A percentile compares a stretch with the other conserved stretches of the same genome.
phyloP scores from a whole-genome alignment of 2,113 vertebrate species.

The Actinemys pallida region DNA sequence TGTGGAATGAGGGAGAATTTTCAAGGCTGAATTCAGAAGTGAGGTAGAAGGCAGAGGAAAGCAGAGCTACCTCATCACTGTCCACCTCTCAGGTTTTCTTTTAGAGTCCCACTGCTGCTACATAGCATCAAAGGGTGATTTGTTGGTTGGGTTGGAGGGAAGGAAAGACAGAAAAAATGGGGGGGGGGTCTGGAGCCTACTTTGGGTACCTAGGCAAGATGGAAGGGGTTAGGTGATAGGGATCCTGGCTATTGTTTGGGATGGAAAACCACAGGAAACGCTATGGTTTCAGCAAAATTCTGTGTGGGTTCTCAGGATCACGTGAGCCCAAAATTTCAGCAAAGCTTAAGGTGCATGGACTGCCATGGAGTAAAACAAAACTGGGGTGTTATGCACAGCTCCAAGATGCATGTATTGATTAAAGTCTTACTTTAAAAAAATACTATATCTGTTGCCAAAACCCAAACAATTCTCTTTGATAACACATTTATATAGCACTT shows the following conservation, averaged over 20 bases:
- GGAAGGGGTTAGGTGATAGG: background rate
- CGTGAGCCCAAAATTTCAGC: background rate
- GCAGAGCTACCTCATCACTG: background rate
- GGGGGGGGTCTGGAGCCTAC: no score
- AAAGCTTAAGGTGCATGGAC: background rate
- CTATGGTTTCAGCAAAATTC: background rate
- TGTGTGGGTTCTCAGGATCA: background rate
- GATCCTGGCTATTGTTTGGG: background rate
- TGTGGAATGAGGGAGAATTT: constrained; percentile 11
- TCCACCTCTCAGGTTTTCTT: constrained; percentile 10
- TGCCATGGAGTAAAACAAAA: background rate
- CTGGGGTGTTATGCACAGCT: background rate
- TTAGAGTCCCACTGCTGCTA: background rate
- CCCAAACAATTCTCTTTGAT: background rate
- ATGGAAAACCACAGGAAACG: background rate
- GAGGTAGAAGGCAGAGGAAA: background rate
- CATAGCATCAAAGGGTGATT: background rate
- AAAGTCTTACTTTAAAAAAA: background rate
- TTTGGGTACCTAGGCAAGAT: background rate
- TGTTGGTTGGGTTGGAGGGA: background rate
- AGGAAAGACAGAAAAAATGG: background rate
- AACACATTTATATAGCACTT: background rate
- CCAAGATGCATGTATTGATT: background rate
- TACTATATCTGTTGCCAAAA: background rate
- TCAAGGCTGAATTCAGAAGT: constrained; percentile 30